Conservation (phyloP, 2,888 invertebrate genomes). For the Lagria hirta region DNA sequence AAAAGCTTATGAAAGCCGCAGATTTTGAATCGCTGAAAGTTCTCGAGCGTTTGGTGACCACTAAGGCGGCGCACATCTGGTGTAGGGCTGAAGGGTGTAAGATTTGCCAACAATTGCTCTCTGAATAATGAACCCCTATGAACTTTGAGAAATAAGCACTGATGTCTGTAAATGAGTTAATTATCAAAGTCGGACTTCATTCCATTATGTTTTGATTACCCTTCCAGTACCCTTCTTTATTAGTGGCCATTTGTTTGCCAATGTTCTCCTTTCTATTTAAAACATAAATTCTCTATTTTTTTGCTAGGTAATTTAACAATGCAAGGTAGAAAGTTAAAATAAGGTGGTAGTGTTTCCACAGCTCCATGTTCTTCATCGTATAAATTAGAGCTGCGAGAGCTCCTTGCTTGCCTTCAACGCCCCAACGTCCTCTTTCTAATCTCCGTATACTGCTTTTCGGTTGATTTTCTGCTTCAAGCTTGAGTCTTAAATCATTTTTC, state of each 20-base stretch:
- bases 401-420: constrained; percentile 29
- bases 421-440: constrained; percentile 28
- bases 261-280: constrained; percentile 36
- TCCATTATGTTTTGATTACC: constrained; percentile 49
- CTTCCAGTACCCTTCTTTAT: constrained; percentile 42
- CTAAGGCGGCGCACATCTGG: constrained; percentile 39
- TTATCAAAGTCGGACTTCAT: constrained; percentile 50
- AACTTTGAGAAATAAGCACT: constrained; percentile 54
- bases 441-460: constrained; percentile 28
- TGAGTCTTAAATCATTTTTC: constrained; percentile 34
- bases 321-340: too few species aligned
- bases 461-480: constrained; percentile 32
- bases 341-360: too few species aligned
- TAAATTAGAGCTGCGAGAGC: constrained; percentile 34
- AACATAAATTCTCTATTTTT: constrained; percentile 42
- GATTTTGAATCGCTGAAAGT: constrained; percentile 9
- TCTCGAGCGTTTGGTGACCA: constrained; percentile 32
- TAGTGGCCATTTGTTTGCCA: constrained; percentile 42
- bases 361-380: constrained; percentile 32
- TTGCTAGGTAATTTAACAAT: too few species aligned
- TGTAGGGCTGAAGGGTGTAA: constrained; percentile 18
- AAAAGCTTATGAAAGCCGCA: constrained; percentile 11
- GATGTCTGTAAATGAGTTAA: constrained; percentile 53
- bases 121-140: constrained; percentile 55
- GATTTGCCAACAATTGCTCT: constrained; percentile 41